These are phyloP conservation scores for Zeugodacus cucurbitae DNA, from an alignment of 1,140 invertebrate species.

Conservation along the genomic window DNA sequence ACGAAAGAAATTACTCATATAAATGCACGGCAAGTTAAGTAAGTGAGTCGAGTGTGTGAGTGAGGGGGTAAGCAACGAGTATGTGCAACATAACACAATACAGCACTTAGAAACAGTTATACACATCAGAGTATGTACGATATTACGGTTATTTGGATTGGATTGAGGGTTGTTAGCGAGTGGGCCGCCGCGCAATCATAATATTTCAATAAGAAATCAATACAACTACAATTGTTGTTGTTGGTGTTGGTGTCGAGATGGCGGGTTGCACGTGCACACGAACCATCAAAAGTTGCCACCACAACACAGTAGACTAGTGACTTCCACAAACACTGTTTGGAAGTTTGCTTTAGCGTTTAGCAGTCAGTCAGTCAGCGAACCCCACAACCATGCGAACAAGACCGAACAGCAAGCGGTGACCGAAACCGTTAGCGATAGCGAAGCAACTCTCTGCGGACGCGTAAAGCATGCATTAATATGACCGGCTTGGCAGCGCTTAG, in stretches of 20 bases:
- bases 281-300: background rate
- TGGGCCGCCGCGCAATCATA: background rate
- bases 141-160: background rate
- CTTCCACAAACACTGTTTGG: background rate
- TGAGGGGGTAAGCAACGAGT: background rate
- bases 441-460: background rate
- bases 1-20: background rate
- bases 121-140: background rate
- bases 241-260: background rate
- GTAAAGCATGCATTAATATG: slow-evolving; percentile 28
- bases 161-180: background rate
- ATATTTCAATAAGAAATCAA: slow-evolving; percentile 34
- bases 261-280: background rate
- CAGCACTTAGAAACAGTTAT: background rate
- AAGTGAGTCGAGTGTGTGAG: background rate
- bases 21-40: background rate
- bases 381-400: background rate
- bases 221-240: background rate
- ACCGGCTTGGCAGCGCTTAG: slow-evolving; percentile 21
- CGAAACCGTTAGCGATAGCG: background rate
- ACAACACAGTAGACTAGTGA: background rate
- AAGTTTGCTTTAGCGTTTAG: background rate
- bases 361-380: background rate
- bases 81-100: slow-evolving; percentile 12
- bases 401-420: background rate